phyloP scores from a whole-genome alignment of 2,888 invertebrate genomes.

The Apodemia duryi region DNA sequence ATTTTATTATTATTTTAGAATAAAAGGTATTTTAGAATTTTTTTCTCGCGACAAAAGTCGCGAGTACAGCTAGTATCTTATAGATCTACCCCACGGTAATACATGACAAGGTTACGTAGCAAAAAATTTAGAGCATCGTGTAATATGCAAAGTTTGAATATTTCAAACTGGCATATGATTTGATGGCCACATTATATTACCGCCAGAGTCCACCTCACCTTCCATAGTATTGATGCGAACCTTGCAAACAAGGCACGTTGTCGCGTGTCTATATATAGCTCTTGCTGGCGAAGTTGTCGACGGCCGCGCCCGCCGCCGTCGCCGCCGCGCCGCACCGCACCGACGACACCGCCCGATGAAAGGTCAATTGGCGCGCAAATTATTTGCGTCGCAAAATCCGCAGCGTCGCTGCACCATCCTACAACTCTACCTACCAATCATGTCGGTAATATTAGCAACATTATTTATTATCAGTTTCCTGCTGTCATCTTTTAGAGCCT shows the following conservation, averaged over 20 bases:
- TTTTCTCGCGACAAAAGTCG: too few relatives aligned
- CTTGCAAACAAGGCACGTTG: constrained; percentile 49
- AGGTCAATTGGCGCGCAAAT: constrained; percentile 79
- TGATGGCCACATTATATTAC: too few relatives aligned
- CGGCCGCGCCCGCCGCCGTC: constrained; percentile 57
- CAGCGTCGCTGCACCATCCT: constrained; percentile 52
- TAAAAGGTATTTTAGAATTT: too few relatives aligned
- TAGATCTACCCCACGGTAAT: too few relatives aligned
- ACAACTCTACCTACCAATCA: constrained; percentile 32
- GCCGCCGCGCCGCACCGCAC: constrained; percentile 43
- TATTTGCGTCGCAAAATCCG: constrained; percentile 77
- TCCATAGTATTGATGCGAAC: background rate
- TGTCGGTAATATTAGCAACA: constrained; percentile 35
- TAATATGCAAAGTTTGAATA: too few relatives aligned
- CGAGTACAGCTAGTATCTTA: too few relatives aligned
- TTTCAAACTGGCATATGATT: too few relatives aligned
- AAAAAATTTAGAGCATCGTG: too few relatives aligned
- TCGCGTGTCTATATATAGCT: constrained; percentile 74
- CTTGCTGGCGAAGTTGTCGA: constrained; percentile 66
- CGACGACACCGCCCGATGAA: constrained; percentile 61
- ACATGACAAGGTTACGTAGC: too few relatives aligned
- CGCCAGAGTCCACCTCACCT: background rate
- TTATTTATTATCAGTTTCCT: constrained; percentile 31
- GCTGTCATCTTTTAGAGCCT: constrained; percentile 21
- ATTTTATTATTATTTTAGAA: too few relatives aligned